Conservation (phyloP, 1,140 invertebrate genomes). For the Bathynomus jamesi region DNA sequence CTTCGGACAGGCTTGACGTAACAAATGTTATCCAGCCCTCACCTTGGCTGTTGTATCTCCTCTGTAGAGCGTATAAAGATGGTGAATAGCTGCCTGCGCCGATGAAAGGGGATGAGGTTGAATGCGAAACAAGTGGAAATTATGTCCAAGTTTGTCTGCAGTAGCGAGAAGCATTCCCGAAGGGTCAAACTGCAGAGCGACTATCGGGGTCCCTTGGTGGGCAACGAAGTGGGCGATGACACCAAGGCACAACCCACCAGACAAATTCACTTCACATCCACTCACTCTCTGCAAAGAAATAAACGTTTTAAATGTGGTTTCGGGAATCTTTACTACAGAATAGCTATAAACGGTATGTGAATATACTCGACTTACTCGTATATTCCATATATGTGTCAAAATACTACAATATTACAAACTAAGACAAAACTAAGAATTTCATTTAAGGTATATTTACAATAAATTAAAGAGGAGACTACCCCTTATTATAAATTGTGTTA, state of each 20-base stretch:
- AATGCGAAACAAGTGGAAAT: slow-evolving; percentile 92
- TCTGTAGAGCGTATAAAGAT: slow-evolving; percentile 88
- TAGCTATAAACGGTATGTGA: neutral
- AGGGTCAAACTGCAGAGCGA: slow-evolving; percentile 83
- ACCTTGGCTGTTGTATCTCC: slow-evolving; percentile 71
- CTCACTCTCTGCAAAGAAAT: slow-evolving; percentile 16
- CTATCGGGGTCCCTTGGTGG: slow-evolving; percentile 76
- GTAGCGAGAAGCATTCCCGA: slow-evolving; percentile 86
- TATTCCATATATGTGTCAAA: too few species aligned
- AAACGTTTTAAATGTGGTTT: neutral
- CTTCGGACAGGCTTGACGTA: too few species aligned
- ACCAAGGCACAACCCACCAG: slow-evolving; percentile 42
- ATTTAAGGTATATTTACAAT: too few species aligned
- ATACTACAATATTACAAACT: too few species aligned
- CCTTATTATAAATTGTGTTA: slow-evolving; percentile 16
- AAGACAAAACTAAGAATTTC: too few species aligned
- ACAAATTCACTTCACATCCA: slow-evolving; percentile 28
- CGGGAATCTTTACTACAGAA: neutral
- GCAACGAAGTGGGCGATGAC: slow-evolving; percentile 90
- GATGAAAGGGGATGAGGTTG: slow-evolving; percentile 85
- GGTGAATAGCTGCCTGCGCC: slow-evolving; percentile 82
- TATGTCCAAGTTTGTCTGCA: slow-evolving; percentile 85
- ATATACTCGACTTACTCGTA: neutral
- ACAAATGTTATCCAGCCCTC: too few species aligned
- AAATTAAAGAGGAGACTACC: neutral